phyloP scores from a whole-genome alignment of 2,888 invertebrate genomes.

The Heliconius ismenius region DNA sequence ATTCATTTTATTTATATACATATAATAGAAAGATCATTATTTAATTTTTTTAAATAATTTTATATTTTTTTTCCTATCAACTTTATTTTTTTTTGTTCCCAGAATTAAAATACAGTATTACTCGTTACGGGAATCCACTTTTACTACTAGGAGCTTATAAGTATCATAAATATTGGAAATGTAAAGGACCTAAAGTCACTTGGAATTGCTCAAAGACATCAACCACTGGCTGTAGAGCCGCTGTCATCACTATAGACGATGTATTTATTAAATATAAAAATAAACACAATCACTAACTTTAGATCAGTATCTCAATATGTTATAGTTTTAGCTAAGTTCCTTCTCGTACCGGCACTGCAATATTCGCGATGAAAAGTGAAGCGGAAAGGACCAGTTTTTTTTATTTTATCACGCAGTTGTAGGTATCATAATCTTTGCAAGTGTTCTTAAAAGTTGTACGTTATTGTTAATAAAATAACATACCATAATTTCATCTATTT shows the following conservation, averaged over 20 bases:
- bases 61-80: too few relatives aligned
- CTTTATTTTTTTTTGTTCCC: not conserved
- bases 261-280: constrained; percentile 1
- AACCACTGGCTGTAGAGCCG: not conserved
- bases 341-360: too few relatives aligned
- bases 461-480: not conserved
- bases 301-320: too few relatives aligned
- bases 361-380: too few relatives aligned
- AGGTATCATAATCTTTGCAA: not conserved
- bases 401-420: not conserved
- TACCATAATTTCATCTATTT: not conserved
- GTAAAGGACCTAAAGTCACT: constrained; percentile 45
- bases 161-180: constrained; percentile 51
- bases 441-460: not conserved
- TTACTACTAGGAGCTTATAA: constrained; percentile 34
- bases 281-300: constrained; percentile 10
- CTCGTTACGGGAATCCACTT: constrained; percentile 52
- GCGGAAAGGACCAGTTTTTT: not conserved
- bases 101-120: constrained; percentile 35
- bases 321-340: too few relatives aligned
- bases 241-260: not conserved
- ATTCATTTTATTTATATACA: not conserved
- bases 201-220: constrained; percentile 51
- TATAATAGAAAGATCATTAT: too few relatives aligned
- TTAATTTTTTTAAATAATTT: too few relatives aligned